Evolutionary conservation across 2,113 vertebrate species (phyloP).

Genomic region (Ciconia stormi): DNA sequence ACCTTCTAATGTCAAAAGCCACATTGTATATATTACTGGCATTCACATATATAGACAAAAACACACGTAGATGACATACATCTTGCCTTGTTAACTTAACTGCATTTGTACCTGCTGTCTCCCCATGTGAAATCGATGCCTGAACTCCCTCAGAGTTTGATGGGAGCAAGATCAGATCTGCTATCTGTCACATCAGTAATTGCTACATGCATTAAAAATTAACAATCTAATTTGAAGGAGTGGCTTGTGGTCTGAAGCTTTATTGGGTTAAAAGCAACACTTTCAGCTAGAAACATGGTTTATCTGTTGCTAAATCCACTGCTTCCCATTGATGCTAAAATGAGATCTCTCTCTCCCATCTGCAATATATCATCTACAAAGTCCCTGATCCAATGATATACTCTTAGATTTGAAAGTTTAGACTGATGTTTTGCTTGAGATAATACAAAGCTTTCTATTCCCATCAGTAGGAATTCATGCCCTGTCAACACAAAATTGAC

Average conservation of each 20-base stretch:
- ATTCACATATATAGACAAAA: neutral
- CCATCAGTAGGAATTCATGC: conserved; percentile 39
- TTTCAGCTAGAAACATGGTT: neutral
- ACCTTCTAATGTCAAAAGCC: neutral
- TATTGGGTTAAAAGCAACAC: neutral
- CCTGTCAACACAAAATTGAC: conserved; percentile 63
- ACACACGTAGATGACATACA: neutral
- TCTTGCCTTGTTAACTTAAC: neutral
- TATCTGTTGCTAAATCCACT: conserved; percentile 12
- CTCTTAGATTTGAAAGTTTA: conserved; percentile 18
- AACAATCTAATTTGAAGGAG: conserved; percentile 35
- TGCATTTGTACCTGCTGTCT: neutral
- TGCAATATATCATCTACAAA: conserved; percentile 14
- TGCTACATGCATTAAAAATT: conserved; percentile 43
- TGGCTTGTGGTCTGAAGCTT: neutral
- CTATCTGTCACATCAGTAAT: conserved; percentile 33
- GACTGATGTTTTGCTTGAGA: conserved; percentile 39
- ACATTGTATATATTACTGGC: neutral
- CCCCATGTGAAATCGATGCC: neutral
- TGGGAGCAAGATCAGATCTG: conserved; percentile 16
- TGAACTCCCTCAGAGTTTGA: neutral
- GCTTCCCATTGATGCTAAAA: neutral
- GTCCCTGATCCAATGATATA: neutral
- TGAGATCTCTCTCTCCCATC: neutral
- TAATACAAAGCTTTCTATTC: conserved; percentile 51